Evolutionary conservation across 2,888 invertebrate species (phyloP).

Genomic region (Pinctada fucata): DNA sequence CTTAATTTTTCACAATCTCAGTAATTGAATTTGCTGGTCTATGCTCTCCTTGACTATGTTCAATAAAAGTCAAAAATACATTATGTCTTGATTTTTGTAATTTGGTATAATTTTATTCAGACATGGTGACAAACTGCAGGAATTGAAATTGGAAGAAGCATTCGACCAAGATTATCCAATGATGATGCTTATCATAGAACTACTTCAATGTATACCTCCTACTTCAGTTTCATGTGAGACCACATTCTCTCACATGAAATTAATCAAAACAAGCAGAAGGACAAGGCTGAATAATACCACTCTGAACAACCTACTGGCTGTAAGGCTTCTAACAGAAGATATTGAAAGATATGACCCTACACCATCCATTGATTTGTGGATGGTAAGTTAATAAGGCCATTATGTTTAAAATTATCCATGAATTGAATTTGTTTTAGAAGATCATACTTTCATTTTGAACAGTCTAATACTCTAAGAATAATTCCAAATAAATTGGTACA

Average conservation of each 20-base stretch:
- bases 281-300: constrained; percentile 3
- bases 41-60: neutral
- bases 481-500: neutral
- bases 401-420: constrained; percentile 2
- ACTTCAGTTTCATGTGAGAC: neutral
- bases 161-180: neutral
- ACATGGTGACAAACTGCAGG: constrained; percentile 1
- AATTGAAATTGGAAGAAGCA: neutral
- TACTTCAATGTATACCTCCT: neutral
- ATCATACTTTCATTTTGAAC: constrained; percentile 1
- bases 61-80: neutral
- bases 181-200: neutral
- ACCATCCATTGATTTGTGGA: constrained; percentile 20
- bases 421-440: neutral
- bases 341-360: constrained; percentile 14
- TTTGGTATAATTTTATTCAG: constrained; percentile 4
- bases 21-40: neutral
- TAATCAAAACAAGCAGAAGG: constrained; percentile 1
- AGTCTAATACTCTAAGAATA: neutral
- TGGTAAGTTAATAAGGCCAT: constrained; percentile 18
- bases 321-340: constrained; percentile 1
- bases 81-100: neutral
- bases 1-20: neutral
- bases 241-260: neutral
- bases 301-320: neutral